Evolutionary conservation across 2,797 vertebrate species (phyloP), one percentile per base, ranked within the genome.

Genomic region (Pelobates cultripes): DNA sequence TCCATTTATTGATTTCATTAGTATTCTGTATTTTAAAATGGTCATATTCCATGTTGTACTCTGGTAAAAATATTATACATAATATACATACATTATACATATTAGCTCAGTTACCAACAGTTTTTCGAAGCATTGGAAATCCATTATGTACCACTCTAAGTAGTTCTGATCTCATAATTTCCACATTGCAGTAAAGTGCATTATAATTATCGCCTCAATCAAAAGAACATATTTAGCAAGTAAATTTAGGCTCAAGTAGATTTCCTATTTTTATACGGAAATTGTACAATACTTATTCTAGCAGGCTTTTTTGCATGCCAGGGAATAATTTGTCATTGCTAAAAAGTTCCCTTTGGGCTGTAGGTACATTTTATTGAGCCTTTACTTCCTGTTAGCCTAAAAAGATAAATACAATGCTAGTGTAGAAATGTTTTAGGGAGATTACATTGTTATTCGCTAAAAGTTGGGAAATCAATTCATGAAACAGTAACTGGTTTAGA

Each of bases 221-320:
- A 84, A 79, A 84, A 84, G 82, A 84, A 84, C 82, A 84, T 84
- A 84, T 84, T 84, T 79, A 84, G 82, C 77, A 84, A 84, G 82
- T 79, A 84, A 84, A 79, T 84, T 79, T 79, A 71, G 77, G 82
- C 73, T 79, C 82, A 79, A 79, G 82, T 84, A 84, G 82, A 53
- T 79, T 83, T 84, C 82, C 82, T 84, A 79, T 84, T 79, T 84
- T 84, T 84, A 79, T 75, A 75, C 77, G 9, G 53, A 75, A 70
- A 79, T 47, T 55, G 77, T 79, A 79, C 64, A 83, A 75, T 53
- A 45, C 64, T 83, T 79, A 70, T 71, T 55, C 64, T 70, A 71
- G 42, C 67, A 1, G 28, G 28, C 28, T 28, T 28, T 79, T 53
- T 66, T 42, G 42, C 15, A 42, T 71, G 68, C 72, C 77, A 75